phyloP scores from a whole-genome alignment of 2,888 invertebrate species.

The Molorchus minor region DNA sequence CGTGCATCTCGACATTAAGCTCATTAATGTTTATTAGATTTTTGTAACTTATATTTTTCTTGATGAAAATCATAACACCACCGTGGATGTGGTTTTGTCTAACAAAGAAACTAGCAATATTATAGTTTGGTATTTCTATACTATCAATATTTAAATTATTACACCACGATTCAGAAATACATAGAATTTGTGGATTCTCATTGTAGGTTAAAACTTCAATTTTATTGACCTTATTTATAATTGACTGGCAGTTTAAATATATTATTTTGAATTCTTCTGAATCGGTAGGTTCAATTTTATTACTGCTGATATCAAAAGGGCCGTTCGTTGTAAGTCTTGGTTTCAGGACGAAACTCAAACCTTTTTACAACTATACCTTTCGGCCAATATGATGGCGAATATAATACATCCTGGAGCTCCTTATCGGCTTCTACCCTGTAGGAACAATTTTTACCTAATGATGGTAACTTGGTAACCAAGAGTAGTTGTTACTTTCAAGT shows the following conservation, averaged over 20 bases:
- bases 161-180: not conserved
- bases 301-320: not conserved
- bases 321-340: not conserved
- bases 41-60: no score
- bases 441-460: no score
- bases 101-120: not conserved
- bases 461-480: no score
- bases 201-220: not conserved
- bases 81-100: not conserved
- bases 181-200: not conserved
- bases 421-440: constrained; percentile 3
- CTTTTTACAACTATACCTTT: not conserved
- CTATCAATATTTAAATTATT: not conserved
- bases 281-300: no score
- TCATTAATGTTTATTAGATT: no score
- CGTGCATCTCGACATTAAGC: no score
- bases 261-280: not conserved
- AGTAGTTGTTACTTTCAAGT: no score
- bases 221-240: not conserved
- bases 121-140: not conserved
- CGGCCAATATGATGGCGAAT: constrained; percentile 1
- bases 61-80: constrained; percentile 1
- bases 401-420: not conserved
- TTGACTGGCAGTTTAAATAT: not conserved
- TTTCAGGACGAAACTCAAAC: not conserved